phyloP scores from a whole-genome alignment of 1,140 invertebrate species.

The Lanistes nyassanus region DNA sequence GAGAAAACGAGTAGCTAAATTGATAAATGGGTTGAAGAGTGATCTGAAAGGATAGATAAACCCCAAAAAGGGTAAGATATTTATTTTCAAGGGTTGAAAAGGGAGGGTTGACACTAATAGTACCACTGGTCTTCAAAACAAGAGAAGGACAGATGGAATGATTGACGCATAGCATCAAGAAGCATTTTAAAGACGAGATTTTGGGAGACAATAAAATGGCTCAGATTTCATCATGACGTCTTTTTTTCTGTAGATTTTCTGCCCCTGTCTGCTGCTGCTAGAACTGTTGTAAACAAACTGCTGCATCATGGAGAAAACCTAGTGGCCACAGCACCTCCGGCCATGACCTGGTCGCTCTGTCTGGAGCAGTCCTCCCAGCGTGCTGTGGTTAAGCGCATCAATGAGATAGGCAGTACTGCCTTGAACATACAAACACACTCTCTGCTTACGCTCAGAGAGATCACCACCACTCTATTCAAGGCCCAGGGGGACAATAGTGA shows the following conservation, averaged over 20 bases:
- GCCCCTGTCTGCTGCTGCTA: conserved; percentile 2
- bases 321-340: conserved; percentile 12
- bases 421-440: not conserved
- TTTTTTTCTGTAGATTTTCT: conserved; percentile 7
- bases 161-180: too few species aligned
- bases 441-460: not conserved
- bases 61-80: too few species aligned
- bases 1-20: too few species aligned
- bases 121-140: too few species aligned
- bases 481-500: not conserved
- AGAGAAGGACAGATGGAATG: too few species aligned
- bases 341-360: conserved; percentile 2
- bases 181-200: too few species aligned
- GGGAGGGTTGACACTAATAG: too few species aligned
- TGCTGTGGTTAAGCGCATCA: conserved; percentile 14
- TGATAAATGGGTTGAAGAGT: too few species aligned
- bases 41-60: too few species aligned
- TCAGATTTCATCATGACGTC: too few species aligned
- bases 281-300: not conserved
- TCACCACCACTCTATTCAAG: not conserved
- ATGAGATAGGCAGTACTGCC: conserved; percentile 7
- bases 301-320: conserved; percentile 15
- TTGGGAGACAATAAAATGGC: too few species aligned
- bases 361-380: conserved; percentile 17
- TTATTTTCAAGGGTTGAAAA: too few species aligned